Base-by-base conservation (phyloP, 2,888 invertebrate species). In the Bhutanitis thaidina region DNA sequence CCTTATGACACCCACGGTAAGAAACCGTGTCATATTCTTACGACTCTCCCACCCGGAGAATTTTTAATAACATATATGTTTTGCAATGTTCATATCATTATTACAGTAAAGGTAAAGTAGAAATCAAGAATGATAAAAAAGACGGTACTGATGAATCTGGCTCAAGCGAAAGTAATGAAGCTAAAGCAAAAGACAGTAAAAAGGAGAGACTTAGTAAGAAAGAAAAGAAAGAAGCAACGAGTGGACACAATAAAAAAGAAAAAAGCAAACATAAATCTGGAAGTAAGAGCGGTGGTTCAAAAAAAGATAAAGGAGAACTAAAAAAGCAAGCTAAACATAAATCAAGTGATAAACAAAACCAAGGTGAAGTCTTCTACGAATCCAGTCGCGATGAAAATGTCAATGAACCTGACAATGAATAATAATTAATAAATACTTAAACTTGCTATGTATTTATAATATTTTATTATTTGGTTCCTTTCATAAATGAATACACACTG, bases 371-470 rank as follows among this genome's bases (percentile, higher is more conserved):
- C 0, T 73, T 78, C 37, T 86, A 85, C 30, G 81, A 83, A 53
- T 87, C 87, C n/a, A 87, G 83, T 58, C 64, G 68, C 25, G 86
- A 87, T 14, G 84, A 84, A 1, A 77, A 80, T 55, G 83, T 87
- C 1, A 87, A 86, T 55, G 84, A 86, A 46, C 86, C 85, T 1
- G 75, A 70, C 0, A 73, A 74, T 13, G 65, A 53, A 58, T 45
- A 40, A 41, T 51, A 53, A 47, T 57, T n/a, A 37, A 37, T 37
- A 44, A 15, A 44, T 8, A 65, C 60, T 63, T 65, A 61, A 16
- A 27, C 5, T 27, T 8, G 27, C 1, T 4, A 27, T 27, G 27
- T 27, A 8, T 5, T 8, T 27, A 8, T 7, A 8, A 27, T 27
- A 7, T 27, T 7, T 20, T 20, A 20, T 20, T 20, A 5, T 20